Percentiles rank a stretch among this genome's conserved stretches.
These are phyloP conservation scores for Arbacia lixula DNA, from an alignment of 53 echinoderm and acorn worm species.

Conservation along the genomic window DNA sequence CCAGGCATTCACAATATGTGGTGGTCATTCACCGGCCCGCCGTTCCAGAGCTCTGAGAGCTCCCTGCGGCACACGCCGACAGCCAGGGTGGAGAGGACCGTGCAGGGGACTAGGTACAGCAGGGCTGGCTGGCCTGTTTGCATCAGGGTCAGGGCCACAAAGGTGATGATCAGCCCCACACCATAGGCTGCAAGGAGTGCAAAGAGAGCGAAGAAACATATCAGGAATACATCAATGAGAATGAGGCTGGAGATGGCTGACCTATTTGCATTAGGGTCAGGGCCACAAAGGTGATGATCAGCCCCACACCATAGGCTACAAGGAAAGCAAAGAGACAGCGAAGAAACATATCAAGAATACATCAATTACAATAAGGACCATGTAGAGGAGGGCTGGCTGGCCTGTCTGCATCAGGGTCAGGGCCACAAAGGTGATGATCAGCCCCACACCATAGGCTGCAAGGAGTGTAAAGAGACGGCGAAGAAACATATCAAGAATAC, in stretches of 20 bases:
- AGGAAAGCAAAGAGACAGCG: constrained; percentile 20
- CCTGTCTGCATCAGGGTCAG: constrained; percentile 90
- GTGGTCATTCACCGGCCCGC: constrained; percentile 61
- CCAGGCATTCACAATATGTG: constrained; percentile 61
- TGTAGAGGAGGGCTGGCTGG: constrained; percentile 95
- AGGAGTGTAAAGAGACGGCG: constrained; percentile 5
- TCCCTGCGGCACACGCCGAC: constrained; percentile 68
- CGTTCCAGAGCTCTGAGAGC: constrained; percentile 80
- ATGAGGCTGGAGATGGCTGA: constrained; percentile 95
- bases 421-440: constrained; percentile 80
- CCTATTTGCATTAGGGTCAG: constrained; percentile 89
- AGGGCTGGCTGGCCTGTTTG: constrained; percentile 95
- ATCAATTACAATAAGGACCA: no score
- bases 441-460: constrained; percentile 84
- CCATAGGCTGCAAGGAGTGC: constrained; percentile 75
- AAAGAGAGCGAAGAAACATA: constrained; percentile 8
- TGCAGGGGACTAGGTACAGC: constrained; percentile 93
- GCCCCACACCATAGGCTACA: constrained; percentile 84
- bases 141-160: constrained; percentile 87
- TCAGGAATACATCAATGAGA: no score
- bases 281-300: constrained; percentile 80
- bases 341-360: no score
- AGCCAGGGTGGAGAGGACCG: constrained; percentile 69
- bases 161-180: constrained; percentile 77
- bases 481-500: no score